phyloP scores from a whole-genome alignment of 2,888 invertebrate genomes.

The Phalera bucephala region DNA sequence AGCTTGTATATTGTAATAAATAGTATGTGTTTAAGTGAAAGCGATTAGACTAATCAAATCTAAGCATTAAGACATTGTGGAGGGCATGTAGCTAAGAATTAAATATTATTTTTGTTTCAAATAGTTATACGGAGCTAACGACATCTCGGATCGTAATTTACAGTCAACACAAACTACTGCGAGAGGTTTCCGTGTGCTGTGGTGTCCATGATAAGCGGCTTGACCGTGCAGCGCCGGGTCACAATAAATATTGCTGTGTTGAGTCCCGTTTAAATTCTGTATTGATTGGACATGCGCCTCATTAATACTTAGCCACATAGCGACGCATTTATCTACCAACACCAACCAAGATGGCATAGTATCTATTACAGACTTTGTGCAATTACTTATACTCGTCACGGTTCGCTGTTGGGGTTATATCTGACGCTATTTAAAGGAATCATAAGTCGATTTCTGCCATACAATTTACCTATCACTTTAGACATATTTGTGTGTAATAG shows the following conservation, averaged over 20 bases:
- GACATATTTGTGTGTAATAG: conserved; percentile 16
- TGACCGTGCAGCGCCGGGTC: conserved; percentile 49
- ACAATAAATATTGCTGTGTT: conserved; percentile 56
- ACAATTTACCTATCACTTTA: background rate
- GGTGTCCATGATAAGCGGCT: conserved; percentile 44
- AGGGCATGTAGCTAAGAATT: too few relatives aligned
- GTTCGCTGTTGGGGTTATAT: background rate
- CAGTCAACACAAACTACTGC: conserved; percentile 38
- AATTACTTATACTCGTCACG: conserved; percentile 2
- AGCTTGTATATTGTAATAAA: too few relatives aligned
- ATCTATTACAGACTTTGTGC: conserved; percentile 1
- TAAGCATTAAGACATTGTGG: too few relatives aligned
- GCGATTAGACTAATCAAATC: too few relatives aligned
- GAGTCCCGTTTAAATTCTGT: conserved; percentile 52
- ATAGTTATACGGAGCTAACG: conserved; percentile 7
- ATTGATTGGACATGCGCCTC: conserved; percentile 45
- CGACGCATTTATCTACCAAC: conserved; percentile 16
- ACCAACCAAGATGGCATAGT: conserved; percentile 9
- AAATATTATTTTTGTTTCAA: background rate
- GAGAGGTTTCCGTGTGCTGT: conserved; percentile 40
- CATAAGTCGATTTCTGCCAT: background rate
- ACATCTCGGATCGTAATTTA: conserved; percentile 39
- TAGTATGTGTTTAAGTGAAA: too few relatives aligned
- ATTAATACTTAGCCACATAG: conserved; percentile 38
- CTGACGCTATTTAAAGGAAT: background rate